phyloP scores from a whole-genome alignment of 2,888 invertebrate genomes.

The Eretmocerus hayati region DNA sequence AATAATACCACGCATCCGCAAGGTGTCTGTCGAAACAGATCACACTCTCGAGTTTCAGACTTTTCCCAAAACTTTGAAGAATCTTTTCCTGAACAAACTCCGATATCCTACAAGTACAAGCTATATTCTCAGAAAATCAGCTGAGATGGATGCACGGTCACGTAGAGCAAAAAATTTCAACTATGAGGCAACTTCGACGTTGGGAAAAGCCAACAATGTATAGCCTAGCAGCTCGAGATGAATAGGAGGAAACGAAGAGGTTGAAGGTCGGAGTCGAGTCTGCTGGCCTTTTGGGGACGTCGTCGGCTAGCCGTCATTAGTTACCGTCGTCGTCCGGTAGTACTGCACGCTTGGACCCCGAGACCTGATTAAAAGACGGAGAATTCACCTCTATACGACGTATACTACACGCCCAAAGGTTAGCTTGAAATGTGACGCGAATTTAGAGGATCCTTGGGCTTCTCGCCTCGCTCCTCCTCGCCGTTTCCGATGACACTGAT shows the following conservation, averaged over 20 bases:
- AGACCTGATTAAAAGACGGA: constrained; percentile 43
- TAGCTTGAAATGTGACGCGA: constrained; percentile 44
- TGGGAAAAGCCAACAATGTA: too few relatives aligned
- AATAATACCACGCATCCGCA: too few relatives aligned
- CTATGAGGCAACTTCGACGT: too few relatives aligned
- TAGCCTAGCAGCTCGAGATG: background rate
- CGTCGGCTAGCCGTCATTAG: constrained; percentile 35
- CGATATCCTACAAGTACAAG: too few relatives aligned
- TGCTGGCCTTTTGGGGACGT: background rate
- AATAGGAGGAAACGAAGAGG: constrained; percentile 13
- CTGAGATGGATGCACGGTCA: too few relatives aligned
- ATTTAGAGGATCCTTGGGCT: constrained; percentile 44
- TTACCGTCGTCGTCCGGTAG: constrained; percentile 35
- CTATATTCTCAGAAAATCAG: too few relatives aligned
- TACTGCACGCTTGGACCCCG: too few relatives aligned
- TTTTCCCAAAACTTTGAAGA: too few relatives aligned
- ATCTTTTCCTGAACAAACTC: too few relatives aligned
- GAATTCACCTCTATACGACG: background rate
- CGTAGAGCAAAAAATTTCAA: too few relatives aligned
- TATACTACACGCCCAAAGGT: background rate
- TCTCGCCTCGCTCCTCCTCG: background rate
- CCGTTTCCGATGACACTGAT: constrained; percentile 6
- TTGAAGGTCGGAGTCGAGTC: constrained; percentile 22
- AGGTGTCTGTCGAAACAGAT: too few relatives aligned
- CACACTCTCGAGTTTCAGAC: too few relatives aligned